Evolutionary conservation across 2,888 invertebrate species (phyloP), one percentile per base, ranked within the genome.

Genomic region (Drosophila paracracens): DNA sequence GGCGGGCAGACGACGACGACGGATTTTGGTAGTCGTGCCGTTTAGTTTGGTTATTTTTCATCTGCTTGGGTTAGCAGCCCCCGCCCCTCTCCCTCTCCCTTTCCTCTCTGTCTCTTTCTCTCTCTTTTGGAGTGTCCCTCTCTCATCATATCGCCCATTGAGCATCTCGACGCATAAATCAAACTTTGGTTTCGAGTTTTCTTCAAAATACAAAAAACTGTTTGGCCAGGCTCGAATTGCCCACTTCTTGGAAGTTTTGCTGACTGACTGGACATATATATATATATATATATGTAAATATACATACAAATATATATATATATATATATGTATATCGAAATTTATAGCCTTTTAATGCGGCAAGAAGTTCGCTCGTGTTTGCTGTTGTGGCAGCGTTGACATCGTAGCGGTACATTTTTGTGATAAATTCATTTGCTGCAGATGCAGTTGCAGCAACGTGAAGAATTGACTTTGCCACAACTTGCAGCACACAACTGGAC

Each of bases 81-180:
- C 21, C 46, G 25, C 16, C 16, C 16, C 46, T 13, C 29, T 31
- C 18, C 54, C 25, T 16, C 21, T n/a, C 16, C 18, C 36, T 53
- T 25, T 43, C 11, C 11, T 54, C 35, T 21, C 8, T 25, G 8
- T 27, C 18, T 50, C 50, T 18, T 6, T 27, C 2, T n/a, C 18
- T 18, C n/a, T 18, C 27, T 18, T 18, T 10, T 58, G 29, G 36
- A 57, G 33, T 50, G 48, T 59, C 43, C 40, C 50, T 50, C 50
- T 59, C 61, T 35, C 61, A 53, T 46, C 78, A 70, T 87, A 87
- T 87, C 87, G 70, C 61, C 79, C 82, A 75, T 88, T 86, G 86
- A 82, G 59, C 83, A 87, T 87, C 87, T 83, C 82, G 67, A 83
- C 88, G 87, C 90, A 87, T 87, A 87, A 87, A 89, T 87, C 87